These are phyloP conservation scores for Cephalophus harveyi DNA, from an alignment of 2,113 vertebrate genomes.

Conservation along the genomic window DNA sequence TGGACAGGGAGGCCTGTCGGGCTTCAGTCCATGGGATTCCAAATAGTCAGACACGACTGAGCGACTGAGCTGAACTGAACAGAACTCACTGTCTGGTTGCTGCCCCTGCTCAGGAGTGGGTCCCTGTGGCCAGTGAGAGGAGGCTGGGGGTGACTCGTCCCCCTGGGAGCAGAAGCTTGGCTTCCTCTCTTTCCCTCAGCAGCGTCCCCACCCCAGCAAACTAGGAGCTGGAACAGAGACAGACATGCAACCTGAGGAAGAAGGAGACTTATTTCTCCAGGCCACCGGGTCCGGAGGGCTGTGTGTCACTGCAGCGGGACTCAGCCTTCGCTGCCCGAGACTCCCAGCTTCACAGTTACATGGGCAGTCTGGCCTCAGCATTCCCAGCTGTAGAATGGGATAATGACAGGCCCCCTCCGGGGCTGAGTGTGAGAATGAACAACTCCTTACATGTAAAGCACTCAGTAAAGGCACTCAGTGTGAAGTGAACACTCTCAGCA, in stretches of 20 bases:
- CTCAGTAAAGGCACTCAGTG: fast-evolving
- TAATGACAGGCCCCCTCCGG: fast-evolving
- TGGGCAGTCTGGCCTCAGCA: background rate
- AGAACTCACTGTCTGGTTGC: background rate
- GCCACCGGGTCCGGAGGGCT: fast-evolving
- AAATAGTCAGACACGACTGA: background rate
- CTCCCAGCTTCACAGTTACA: background rate
- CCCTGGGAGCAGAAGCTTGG: background rate
- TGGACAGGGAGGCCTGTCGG: background rate
- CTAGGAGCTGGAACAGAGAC: background rate
- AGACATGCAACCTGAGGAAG: background rate
- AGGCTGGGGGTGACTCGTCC: fast-evolving
- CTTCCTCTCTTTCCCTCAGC: background rate
- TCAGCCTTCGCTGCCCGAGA: background rate
- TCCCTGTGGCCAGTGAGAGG: background rate
- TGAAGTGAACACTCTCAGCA: fast-evolving
- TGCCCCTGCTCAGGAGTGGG: fast-evolving
- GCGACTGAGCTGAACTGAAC: background rate
- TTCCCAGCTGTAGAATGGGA: background rate
- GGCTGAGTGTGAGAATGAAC: no score
- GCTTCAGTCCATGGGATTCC: background rate
- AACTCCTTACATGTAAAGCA: fast-evolving
- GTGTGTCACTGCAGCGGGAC: background rate
- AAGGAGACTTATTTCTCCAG: fast-evolving
- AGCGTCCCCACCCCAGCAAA: background rate